Conservation (phyloP, 2,888 invertebrate genomes). For the Ormia ochracea region DNA sequence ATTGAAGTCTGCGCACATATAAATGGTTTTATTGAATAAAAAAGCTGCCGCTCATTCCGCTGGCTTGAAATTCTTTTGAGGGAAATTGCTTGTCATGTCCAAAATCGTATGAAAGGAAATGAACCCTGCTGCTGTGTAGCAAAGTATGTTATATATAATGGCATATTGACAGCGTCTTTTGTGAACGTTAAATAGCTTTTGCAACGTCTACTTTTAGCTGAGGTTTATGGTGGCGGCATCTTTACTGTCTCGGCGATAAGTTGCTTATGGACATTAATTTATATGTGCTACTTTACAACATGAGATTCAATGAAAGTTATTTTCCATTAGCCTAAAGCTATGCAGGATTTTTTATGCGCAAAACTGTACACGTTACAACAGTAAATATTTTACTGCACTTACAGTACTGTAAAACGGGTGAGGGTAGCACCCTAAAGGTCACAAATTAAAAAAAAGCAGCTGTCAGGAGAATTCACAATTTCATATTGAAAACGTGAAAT, state of each 20-base stretch:
- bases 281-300: neutral
- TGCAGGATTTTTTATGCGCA: too few species aligned
- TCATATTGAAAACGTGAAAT: too few species aligned
- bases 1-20: neutral
- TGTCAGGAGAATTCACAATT: too few species aligned
- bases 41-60: neutral
- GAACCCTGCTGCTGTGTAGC: neutral
- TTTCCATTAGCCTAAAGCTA: neutral
- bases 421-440: too few species aligned
- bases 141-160: neutral
- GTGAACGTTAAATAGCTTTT: neutral
- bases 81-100: constrained; percentile 44
- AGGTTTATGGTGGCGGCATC: constrained; percentile 2
- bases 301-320: neutral
- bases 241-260: constrained; percentile 3
- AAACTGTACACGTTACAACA: too few species aligned
- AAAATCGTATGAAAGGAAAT: constrained; percentile 14
- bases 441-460: too few species aligned
- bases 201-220: neutral
- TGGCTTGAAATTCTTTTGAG: neutral
- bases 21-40: neutral
- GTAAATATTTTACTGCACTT: neutral
- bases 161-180: neutral
- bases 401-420: too few species aligned
- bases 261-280: neutral